Conservation (phyloP, 2,888 invertebrate species). For the Epinotia nisella region DNA sequence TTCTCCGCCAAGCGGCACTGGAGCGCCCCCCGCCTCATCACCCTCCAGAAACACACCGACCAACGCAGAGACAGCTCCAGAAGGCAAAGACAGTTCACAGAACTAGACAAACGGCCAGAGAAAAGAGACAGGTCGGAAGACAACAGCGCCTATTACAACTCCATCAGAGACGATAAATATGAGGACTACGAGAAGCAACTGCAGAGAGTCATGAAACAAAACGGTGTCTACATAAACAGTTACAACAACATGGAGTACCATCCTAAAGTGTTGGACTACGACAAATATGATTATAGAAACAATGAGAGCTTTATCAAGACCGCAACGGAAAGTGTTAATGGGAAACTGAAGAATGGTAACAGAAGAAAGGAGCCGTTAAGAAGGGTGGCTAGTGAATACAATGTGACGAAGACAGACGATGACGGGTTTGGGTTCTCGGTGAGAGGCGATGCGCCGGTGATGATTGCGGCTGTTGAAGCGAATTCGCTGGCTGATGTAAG, state of each 20-base stretch:
- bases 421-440: conserved; percentile 98
- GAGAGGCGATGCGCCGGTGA: conserved; percentile 96
- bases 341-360: conserved; percentile 58
- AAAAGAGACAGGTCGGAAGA: conserved; percentile 80
- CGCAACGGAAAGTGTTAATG: conserved; percentile 49
- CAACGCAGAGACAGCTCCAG: conserved; percentile 56
- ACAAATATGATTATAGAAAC: conserved; percentile 63
- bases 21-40: conserved; percentile 95
- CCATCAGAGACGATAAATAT: conserved; percentile 76
- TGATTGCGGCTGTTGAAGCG: conserved; percentile 95
- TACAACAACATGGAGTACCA: conserved; percentile 74
- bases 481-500: conserved; percentile 96
- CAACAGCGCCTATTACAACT: conserved; percentile 79
- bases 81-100: conserved; percentile 57
- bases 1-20: conserved; percentile 97
- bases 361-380: conserved; percentile 67
- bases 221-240: conserved; percentile 79
- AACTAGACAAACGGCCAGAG: conserved; percentile 62
- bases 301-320: conserved; percentile 50
- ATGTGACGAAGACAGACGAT: conserved; percentile 72
- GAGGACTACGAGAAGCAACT: conserved; percentile 70
- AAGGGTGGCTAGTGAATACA: conserved; percentile 78
- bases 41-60: conserved; percentile 88
- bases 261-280: conserved; percentile 74
- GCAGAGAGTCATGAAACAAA: conserved; percentile 75